A percentile compares a stretch with the other conserved stretches of the same genome.
These are phyloP conservation scores for Corydoras sp. DNA, from an alignment of 2,113 vertebrate species.

Conservation along the genomic window DNA sequence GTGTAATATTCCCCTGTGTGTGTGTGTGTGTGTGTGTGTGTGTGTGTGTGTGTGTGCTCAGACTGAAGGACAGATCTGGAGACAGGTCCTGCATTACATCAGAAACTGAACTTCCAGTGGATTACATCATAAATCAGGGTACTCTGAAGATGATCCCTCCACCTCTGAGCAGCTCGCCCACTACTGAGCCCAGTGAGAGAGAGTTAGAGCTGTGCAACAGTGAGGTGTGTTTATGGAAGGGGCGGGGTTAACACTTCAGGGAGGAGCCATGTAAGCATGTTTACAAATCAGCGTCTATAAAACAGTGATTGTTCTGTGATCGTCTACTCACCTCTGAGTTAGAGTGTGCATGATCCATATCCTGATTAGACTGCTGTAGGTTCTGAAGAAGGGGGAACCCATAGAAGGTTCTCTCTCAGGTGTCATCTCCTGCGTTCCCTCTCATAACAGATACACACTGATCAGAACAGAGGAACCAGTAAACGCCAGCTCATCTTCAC, in stretches of 20 bases:
- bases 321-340: no score
- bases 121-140: constrained; percentile 38
- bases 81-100: constrained; percentile 47
- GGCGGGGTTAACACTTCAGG: no score
- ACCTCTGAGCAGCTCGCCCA: constrained; percentile 38
- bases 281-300: no score
- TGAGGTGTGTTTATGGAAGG: constrained; percentile 7
- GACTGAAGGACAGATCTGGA: constrained; percentile 45
- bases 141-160: constrained; percentile 48
- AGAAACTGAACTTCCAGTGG: constrained; percentile 30
- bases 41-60: constrained; percentile 21
- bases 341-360: no score
- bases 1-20: no score
- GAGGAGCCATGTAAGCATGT: no score
- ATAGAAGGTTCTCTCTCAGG: no score
- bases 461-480: constrained; percentile 22
- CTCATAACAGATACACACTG: constrained; percentile 15
- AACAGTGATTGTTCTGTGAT: no score
- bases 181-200: constrained; percentile 32
- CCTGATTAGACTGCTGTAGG: no score
- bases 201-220: neutral
- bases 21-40: no score
- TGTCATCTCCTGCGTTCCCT: neutral
- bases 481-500: constrained; percentile 62
- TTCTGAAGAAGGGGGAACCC: no score